Conservation (phyloP, 1,140 invertebrate genomes). For the Hypsibius dujardini region DNA sequence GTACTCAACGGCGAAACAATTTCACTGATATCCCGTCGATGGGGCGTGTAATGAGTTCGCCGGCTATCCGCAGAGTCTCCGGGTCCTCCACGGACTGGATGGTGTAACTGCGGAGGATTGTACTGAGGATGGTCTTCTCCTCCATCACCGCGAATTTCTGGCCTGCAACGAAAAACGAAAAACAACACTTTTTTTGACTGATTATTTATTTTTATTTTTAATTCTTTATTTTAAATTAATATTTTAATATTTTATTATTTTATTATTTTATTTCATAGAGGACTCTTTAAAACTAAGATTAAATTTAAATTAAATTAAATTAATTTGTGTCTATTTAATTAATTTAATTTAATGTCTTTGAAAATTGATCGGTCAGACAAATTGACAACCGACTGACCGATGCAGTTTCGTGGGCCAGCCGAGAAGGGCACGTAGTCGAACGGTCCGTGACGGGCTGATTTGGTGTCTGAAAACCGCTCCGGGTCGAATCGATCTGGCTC, state of each 20-base stretch:
- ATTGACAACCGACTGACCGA: constrained; percentile 40
- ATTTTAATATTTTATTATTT: too few relatives aligned
- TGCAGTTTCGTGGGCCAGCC: constrained; percentile 62
- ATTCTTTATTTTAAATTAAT: too few relatives aligned
- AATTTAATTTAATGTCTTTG: too few relatives aligned
- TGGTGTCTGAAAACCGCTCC: constrained; percentile 55
- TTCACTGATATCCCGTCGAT: constrained; percentile 24
- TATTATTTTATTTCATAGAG: too few relatives aligned
- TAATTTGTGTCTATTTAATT: constrained; percentile 16
- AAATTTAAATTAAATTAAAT: neutral
- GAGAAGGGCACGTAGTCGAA: constrained; percentile 55
- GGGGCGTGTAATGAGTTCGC: constrained; percentile 34
- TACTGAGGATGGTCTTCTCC: constrained; percentile 64
- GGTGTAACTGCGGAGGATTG: constrained; percentile 58
- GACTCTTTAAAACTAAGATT: too few relatives aligned
- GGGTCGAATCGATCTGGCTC: constrained; percentile 71
- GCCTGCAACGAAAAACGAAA: constrained; percentile 32
- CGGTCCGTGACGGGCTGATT: constrained; percentile 29
- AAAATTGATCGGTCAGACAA: too few relatives aligned
- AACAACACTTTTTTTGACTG: constrained; percentile 1
- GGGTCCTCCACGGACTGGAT: constrained; percentile 32
- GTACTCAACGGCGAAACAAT: too few relatives aligned
- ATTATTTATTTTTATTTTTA: too few relatives aligned
- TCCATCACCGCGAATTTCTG: constrained; percentile 68
- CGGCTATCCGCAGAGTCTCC: constrained; percentile 30